Evolutionary conservation across 1,140 invertebrate species (phyloP).

Genomic region (Leguminivora glycinivorella): DNA sequence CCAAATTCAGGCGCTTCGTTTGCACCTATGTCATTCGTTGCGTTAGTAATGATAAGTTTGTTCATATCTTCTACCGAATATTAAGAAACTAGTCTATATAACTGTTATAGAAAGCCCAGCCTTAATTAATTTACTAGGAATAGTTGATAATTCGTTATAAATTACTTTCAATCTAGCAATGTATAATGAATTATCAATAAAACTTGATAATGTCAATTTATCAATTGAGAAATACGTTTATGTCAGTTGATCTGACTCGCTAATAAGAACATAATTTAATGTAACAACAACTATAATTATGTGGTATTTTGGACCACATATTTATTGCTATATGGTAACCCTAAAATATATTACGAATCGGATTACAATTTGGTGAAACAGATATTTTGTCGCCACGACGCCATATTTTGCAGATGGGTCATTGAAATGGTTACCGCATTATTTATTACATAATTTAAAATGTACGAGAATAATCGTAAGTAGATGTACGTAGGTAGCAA

Average conservation of each 20-base stretch:
- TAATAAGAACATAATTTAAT: background rate
- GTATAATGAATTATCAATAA: background rate
- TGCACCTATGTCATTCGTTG: conserved; percentile 40
- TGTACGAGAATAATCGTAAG: conserved; percentile 22
- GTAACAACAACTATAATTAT: background rate
- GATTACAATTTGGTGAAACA: too few relatives aligned
- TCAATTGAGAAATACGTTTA: background rate
- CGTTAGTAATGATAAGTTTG: conserved; percentile 41
- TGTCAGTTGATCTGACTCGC: background rate
- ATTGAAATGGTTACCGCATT: conserved; percentile 48
- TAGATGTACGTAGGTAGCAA: conserved; percentile 18
- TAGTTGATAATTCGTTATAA: background rate
- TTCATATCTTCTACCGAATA: conserved; percentile 34
- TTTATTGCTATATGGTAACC: background rate
- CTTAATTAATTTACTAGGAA: background rate
- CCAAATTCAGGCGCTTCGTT: conserved; percentile 40
- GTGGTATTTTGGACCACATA: background rate
- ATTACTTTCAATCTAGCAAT: too few relatives aligned
- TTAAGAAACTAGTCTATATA: conserved; percentile 6
- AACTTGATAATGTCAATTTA: background rate
- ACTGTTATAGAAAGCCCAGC: background rate
- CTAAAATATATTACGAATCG: background rate
- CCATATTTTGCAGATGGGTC: conserved; percentile 7
- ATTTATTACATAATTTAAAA: conserved; percentile 48
- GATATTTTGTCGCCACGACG: background rate